A percentile compares a stretch with the other conserved stretches of the same genome.
phyloP scores from a whole-genome alignment of 2,888 invertebrate genomes.

The Embidobia sp. region DNA sequence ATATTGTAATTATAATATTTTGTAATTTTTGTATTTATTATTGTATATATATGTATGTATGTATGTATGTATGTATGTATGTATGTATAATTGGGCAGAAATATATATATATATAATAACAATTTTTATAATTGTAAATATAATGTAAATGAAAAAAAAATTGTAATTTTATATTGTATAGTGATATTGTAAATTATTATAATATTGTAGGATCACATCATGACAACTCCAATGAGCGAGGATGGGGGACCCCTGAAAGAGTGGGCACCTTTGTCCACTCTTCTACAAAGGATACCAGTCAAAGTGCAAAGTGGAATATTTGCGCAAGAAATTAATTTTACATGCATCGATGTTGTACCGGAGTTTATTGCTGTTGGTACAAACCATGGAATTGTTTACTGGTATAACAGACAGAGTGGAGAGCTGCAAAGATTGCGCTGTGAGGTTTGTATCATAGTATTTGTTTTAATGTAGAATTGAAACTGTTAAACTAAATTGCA shows the following conservation, averaged over 20 bases:
- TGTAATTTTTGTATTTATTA: too few relatives aligned
- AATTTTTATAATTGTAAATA: too few relatives aligned
- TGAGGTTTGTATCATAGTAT: conserved; percentile 86
- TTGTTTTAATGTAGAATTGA: conserved; percentile 5
- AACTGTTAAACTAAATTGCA: too few relatives aligned
- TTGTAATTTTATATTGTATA: too few relatives aligned
- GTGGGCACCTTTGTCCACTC: conserved; percentile 90
- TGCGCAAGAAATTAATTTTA: conserved; percentile 88
- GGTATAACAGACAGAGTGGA: conserved; percentile 91
- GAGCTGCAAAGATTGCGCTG: conserved; percentile 90
- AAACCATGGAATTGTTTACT: conserved; percentile 92
- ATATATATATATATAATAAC: too few relatives aligned
- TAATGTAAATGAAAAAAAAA: too few relatives aligned
- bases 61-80: too few relatives aligned
- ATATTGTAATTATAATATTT: too few relatives aligned
- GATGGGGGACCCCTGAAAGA: conserved; percentile 84
- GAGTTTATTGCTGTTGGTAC: conserved; percentile 93
- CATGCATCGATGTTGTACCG: conserved; percentile 91
- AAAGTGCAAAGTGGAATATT: conserved; percentile 89
- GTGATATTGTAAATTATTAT: too few relatives aligned
- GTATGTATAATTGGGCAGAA: too few relatives aligned
- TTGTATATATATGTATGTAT: too few relatives aligned
- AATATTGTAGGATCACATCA: conserved; percentile 43
- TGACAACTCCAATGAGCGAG: conserved; percentile 79
- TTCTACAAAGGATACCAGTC: conserved; percentile 89